Conservation (phyloP, 2,888 invertebrate genomes). For the Dione juno region DNA sequence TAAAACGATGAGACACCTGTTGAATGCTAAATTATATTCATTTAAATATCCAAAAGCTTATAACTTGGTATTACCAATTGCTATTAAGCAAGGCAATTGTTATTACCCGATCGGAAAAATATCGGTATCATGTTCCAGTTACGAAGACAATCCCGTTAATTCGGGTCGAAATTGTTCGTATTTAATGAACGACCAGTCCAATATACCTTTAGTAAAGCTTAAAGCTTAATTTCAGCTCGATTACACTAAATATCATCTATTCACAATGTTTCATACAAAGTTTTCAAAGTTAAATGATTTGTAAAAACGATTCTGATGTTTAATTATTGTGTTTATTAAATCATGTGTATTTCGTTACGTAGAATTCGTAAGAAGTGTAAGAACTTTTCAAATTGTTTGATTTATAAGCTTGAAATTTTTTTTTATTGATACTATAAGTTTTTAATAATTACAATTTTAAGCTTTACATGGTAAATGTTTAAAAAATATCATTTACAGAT, state of each 20-base stretch:
- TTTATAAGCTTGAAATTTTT: background rate
- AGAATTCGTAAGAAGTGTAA: background rate
- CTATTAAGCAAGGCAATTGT: constrained; percentile 6
- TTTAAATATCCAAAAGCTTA: constrained; percentile 11
- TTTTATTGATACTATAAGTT: background rate
- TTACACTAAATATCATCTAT: constrained; percentile 11
- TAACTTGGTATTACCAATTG: constrained; percentile 3
- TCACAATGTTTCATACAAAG: background rate
- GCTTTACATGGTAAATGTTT: no score
- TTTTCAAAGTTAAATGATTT: constrained; percentile 1
- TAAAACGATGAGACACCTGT: constrained; percentile 2
- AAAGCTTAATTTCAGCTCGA: constrained; percentile 19
- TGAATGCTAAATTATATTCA: constrained; percentile 15
- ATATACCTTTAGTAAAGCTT: constrained; percentile 6
- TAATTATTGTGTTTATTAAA: background rate
- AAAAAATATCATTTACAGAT: no score
- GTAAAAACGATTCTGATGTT: background rate
- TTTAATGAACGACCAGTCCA: constrained; percentile 26
- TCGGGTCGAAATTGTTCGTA: constrained; percentile 11
- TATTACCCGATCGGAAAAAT: constrained; percentile 21
- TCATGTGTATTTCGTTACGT: background rate
- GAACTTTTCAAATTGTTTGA: background rate
- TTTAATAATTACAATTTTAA: no score
- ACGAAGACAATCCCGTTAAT: constrained; percentile 25
- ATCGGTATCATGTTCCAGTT: constrained; percentile 5